Evolutionary conservation across 2,888 invertebrate genomes (phyloP).

Genomic region (Caenorhabditis japonica): DNA sequence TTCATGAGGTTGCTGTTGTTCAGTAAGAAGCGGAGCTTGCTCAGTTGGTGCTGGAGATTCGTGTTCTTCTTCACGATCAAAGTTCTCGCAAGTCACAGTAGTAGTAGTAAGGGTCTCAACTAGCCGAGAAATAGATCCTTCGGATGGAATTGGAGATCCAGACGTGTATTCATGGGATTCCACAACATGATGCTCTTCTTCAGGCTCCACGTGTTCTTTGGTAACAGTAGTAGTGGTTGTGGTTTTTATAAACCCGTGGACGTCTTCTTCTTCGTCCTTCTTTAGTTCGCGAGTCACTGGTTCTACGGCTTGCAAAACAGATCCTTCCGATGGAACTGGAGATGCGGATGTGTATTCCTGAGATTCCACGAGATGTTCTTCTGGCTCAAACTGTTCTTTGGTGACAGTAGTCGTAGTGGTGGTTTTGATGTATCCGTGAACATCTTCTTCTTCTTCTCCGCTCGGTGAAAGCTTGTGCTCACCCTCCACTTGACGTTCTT

Average conservation of each 20-base stretch:
- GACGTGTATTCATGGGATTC: neutral
- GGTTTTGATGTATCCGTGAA: conserved; percentile 19
- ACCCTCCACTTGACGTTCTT: too few species aligned
- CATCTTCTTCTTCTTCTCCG: conserved; percentile 1
- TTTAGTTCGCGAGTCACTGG: neutral
- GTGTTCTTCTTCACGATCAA: neutral
- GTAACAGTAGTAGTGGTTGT: conserved; percentile 49
- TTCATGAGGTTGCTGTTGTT: neutral
- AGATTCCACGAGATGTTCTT: conserved; percentile 6
- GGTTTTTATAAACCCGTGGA: conserved; percentile 6
- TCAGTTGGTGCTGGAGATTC: neutral
- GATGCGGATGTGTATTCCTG: conserved; percentile 5
- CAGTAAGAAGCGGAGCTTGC: neutral
- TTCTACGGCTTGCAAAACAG: neutral
- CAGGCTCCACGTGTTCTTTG: conserved; percentile 26
- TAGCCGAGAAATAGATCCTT: conserved; percentile 4
- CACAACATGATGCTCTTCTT: conserved; percentile 1
- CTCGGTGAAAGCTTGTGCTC: too few species aligned
- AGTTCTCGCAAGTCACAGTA: conserved; percentile 7
- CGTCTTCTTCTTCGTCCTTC: conserved; percentile 13
- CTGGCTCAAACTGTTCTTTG: conserved; percentile 18
- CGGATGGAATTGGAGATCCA: conserved; percentile 10
- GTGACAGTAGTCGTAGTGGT: conserved; percentile 32
- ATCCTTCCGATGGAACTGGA: conserved; percentile 20
- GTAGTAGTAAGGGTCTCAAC: conserved; percentile 15